Base-by-base conservation (phyloP, 2,797 vertebrate species). In the Enteromius argenteus region DNA sequence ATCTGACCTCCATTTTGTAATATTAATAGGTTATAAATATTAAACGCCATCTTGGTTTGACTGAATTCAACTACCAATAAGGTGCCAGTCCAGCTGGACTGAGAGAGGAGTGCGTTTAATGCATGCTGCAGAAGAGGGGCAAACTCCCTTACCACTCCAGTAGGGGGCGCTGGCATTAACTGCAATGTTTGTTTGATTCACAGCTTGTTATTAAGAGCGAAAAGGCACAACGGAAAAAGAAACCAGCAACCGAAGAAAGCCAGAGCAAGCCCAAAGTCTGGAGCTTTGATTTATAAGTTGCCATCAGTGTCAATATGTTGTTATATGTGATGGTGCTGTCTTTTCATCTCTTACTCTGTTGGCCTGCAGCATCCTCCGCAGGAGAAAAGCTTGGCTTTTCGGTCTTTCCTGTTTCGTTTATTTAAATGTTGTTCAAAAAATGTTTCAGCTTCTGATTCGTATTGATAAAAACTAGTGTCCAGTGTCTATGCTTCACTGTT, bases 151-250 rank as follows among this genome's bases (percentile, higher is more conserved):
- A 78, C 87, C 83, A 39, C 84, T 91, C 86, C 84, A 89, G 86
- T 90, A 87, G 84, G 30, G 67, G 13, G 83, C 88, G 51, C 86
- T 89, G 87, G 87, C 91, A 91, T 86, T 94, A 94, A 94, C 91
- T 88, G 86, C 89, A 90, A 90, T 90, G 89, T 95, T 86, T 95
- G 91, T 95, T 94, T 94, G 93, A 95, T 95, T 93, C 62, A 90
- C 95, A 95, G 95, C 94, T 93, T 91, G 84, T 94, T 92, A 90
- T 90, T 94, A 95, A 95, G 92, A 92, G 93, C 83, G 92, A 94
- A 88, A 93, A 76, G 90, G 91, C 76, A 84, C 37, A 88, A 81
- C 75, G 80, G 73, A 92, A 88, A 93, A 93, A 91, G 86, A 85
- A 86, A 89, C 80, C 93, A 14, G 87, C 90, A 51, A 88, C 88